phyloP scores from a whole-genome alignment of 2,888 invertebrate species.

The Fragum sueziense region DNA sequence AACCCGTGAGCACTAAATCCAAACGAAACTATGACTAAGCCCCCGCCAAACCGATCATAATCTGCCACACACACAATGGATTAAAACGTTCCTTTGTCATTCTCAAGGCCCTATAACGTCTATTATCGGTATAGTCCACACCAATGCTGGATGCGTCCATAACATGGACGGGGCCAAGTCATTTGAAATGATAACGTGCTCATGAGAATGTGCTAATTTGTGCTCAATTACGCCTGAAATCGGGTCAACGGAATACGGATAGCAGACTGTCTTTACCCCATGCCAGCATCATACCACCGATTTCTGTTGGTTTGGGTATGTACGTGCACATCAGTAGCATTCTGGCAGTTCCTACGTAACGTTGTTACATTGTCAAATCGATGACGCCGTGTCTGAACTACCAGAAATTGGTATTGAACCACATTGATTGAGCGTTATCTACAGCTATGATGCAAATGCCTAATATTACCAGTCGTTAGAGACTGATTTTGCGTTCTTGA shows the following conservation, averaged over 20 bases:
- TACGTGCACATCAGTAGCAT: not conserved
- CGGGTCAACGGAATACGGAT: too few species aligned
- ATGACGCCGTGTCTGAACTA: not conserved
- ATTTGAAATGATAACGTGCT: not conserved
- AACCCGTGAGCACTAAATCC: too few species aligned
- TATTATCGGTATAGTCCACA: not conserved
- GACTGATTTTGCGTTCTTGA: not conserved
- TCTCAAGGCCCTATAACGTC: not conserved
- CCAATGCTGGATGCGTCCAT: not conserved
- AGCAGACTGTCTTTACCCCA: not conserved
- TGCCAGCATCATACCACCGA: not conserved
- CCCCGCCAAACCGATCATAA: not conserved
- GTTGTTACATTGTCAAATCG: not conserved
- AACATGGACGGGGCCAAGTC: not conserved
- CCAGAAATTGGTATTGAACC: not conserved
- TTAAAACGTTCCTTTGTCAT: not conserved
- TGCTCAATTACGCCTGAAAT: not conserved
- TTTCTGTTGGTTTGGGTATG: not conserved
- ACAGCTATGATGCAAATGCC: not conserved
- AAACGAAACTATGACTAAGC: too few species aligned
- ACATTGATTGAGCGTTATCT: not conserved
- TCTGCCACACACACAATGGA: not conserved
- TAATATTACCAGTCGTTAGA: not conserved
- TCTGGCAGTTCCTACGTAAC: not conserved
- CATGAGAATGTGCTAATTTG: too few species aligned